Conservation (phyloP, 2,113 vertebrate genomes). For the Delphinus delphis region DNA sequence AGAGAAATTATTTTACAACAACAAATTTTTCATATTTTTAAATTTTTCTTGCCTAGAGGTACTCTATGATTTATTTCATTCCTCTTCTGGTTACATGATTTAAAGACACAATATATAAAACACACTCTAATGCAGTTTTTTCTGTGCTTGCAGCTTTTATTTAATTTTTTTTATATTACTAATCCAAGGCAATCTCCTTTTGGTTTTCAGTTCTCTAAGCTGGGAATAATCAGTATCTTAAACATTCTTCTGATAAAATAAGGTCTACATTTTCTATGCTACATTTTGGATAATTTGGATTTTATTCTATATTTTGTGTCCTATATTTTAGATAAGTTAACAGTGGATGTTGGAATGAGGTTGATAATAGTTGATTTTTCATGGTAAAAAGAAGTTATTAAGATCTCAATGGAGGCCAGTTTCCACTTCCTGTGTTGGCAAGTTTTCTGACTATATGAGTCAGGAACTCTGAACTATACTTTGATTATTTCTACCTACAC, state of each 20-base stretch:
- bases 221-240: neutral
- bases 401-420: neutral
- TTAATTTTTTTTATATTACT: constrained; percentile 70
- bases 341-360: neutral
- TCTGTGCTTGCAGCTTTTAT: neutral
- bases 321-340: neutral
- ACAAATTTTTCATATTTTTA: constrained; percentile 51
- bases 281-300: neutral
- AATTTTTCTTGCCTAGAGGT: constrained; percentile 52
- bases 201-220: neutral
- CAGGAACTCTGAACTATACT: neutral
- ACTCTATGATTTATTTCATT: constrained; percentile 68
- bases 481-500: neutral
- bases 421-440: neutral
- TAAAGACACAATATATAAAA: constrained; percentile 67
- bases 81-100: constrained; percentile 52
- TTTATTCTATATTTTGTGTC: neutral
- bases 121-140: constrained; percentile 60
- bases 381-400: neutral
- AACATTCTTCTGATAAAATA: neutral
- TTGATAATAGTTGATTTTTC: neutral
- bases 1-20: constrained; percentile 17
- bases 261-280: neutral
- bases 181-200: constrained; percentile 54
- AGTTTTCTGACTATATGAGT: neutral